Percentiles rank a stretch among this genome's conserved stretches.
phyloP scores from a whole-genome alignment of 1,140 invertebrate species.

The Sinella curviseta region DNA sequence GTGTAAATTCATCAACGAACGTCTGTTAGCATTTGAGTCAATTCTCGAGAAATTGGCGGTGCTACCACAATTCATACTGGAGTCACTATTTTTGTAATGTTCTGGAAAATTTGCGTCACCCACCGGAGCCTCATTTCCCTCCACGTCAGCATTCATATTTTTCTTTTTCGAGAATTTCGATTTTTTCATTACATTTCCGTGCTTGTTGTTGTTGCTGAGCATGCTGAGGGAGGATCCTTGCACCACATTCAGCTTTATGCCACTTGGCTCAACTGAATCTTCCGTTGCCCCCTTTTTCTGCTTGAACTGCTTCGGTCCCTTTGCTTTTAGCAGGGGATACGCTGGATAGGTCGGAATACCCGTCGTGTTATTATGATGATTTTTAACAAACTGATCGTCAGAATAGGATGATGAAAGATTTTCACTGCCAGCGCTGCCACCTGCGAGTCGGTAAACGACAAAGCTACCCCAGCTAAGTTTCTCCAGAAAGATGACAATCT shows the following conservation, averaged over 20 bases:
- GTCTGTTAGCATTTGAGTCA: background rate
- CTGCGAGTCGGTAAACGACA: slow-evolving; percentile 34
- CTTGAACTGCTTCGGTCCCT: background rate
- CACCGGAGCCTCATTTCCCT: background rate
- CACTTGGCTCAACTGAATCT: no score
- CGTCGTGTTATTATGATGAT: no score
- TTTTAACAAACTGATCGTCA: background rate
- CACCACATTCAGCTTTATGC: no score
- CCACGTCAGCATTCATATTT: background rate
- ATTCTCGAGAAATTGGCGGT: no score
- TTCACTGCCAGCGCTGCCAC: slow-evolving; percentile 12
- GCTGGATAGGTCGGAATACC: background rate
- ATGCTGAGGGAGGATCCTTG: background rate
- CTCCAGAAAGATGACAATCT: slow-evolving; percentile 42
- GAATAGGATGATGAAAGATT: background rate
- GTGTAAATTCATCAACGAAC: background rate
- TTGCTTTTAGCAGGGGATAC: background rate
- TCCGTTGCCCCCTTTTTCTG: background rate
- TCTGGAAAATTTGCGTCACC: background rate
- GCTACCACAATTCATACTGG: background rate
- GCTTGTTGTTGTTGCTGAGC: background rate
- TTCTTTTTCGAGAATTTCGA: background rate
- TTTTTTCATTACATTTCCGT: background rate
- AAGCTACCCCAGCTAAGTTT: slow-evolving; percentile 40
- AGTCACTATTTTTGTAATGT: background rate